Evolutionary conservation across 2,113 vertebrate genomes (phyloP).

Genomic region (Amphiprion ocellaris): DNA sequence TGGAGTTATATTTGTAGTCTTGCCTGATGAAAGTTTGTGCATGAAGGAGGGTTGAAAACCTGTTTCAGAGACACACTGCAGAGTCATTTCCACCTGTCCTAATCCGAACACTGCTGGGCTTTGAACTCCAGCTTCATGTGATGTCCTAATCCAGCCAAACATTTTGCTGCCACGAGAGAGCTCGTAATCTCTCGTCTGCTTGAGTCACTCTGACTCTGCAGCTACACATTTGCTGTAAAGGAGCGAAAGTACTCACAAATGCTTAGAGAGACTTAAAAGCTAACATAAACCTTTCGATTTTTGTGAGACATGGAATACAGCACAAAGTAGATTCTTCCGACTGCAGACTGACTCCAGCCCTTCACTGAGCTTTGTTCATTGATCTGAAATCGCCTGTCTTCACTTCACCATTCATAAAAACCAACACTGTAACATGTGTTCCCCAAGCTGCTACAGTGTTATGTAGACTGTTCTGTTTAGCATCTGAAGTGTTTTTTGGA

Average conservation of each 20-base stretch:
- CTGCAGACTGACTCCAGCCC: no score
- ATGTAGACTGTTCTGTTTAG: constrained; percentile 8
- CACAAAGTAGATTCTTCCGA: not conserved
- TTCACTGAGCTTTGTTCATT: constrained; percentile 32
- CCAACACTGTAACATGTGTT: constrained; percentile 1
- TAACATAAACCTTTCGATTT: no score
- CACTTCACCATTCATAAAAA: constrained; percentile 48
- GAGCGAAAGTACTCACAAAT: not conserved
- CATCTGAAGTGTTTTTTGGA: constrained; percentile 16
- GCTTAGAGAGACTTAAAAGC: no score
- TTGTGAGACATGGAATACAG: no score
- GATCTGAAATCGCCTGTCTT: constrained; percentile 30
- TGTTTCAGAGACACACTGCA: constrained; percentile 11
- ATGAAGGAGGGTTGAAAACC: not conserved
- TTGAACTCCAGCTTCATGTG: constrained; percentile 68
- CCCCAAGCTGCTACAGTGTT: not conserved
- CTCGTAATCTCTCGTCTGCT: constrained; percentile 50
- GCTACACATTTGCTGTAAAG: not conserved
- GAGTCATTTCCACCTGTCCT: constrained; percentile 47
- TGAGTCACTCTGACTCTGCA: constrained; percentile 45
- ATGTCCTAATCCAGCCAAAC: constrained; percentile 72
- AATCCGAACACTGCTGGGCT: constrained; percentile 31
- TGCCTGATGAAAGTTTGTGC: not conserved
- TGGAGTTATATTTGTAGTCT: not conserved
- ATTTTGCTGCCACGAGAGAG: constrained; percentile 52